Conservation (phyloP, 2,888 invertebrate species). For the Drosophila anceps region DNA sequence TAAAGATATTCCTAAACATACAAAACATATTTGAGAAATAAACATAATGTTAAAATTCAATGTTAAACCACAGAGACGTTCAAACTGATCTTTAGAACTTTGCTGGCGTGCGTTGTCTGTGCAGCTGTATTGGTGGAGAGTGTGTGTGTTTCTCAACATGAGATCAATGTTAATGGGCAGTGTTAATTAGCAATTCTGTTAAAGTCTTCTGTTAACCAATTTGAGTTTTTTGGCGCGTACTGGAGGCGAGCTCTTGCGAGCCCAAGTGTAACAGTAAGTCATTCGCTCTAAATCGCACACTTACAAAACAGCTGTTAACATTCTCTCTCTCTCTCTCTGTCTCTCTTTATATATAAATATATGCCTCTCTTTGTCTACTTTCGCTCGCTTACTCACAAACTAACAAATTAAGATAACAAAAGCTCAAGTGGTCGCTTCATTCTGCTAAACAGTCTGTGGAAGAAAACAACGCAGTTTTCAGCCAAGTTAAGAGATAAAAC, state of each 20-base stretch:
- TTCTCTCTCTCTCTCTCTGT: not conserved
- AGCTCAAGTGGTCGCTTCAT: constrained; percentile 16
- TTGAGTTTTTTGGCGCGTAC: not conserved
- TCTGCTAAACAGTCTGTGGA: constrained; percentile 27
- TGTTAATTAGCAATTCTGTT: not conserved
- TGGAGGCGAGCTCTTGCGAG: not conserved
- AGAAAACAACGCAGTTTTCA: constrained; percentile 26
- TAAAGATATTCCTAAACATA: constrained; percentile 64
- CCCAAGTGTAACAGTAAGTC: not conserved
- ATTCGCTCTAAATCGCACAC: not conserved
- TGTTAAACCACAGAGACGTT: constrained; percentile 29
- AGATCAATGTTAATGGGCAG: not conserved
- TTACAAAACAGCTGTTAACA: constrained; percentile 36
- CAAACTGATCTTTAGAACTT: constrained; percentile 25
- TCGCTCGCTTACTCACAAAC: not conserved
- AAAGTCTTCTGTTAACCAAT: not conserved
- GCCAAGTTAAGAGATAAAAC: constrained; percentile 1
- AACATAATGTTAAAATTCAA: constrained; percentile 57
- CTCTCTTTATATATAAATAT: too few relatives aligned
- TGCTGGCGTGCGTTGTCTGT: too few relatives aligned
- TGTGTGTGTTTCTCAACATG: not conserved
- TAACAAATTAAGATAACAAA: constrained; percentile 27
- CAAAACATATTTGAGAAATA: constrained; percentile 54
- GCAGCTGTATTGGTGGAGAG: too few relatives aligned
- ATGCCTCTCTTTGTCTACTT: not conserved